phyloP scores from a whole-genome alignment of 1,140 invertebrate genomes.

The Heliothis virescens region DNA sequence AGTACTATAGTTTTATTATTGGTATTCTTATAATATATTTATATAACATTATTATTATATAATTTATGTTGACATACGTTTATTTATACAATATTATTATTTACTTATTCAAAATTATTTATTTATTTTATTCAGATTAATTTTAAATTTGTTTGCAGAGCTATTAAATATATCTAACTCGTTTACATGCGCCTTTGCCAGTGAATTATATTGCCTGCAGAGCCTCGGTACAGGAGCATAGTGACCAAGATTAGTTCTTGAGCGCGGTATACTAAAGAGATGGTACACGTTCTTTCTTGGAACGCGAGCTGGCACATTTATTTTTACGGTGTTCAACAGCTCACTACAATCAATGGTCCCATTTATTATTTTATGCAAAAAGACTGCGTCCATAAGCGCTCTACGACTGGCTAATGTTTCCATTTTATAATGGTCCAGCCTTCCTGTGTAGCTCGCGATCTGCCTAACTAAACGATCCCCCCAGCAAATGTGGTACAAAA shows the following conservation, averaged over 20 bases:
- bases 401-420: constrained; percentile 10
- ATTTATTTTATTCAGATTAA: too few relatives aligned
- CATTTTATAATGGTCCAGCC: constrained; percentile 36
- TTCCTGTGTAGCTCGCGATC: constrained; percentile 6
- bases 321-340: background rate
- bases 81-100: too few relatives aligned
- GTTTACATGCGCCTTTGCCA: too few relatives aligned
- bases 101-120: too few relatives aligned
- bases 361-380: constrained; percentile 27
- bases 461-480: constrained; percentile 19
- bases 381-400: constrained; percentile 8
- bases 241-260: too few relatives aligned
- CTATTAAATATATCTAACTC: too few relatives aligned
- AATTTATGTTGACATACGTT: too few relatives aligned
- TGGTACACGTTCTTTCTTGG: background rate
- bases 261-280: background rate
- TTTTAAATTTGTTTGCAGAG: too few relatives aligned
- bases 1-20: too few relatives aligned
- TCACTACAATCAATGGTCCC: background rate
- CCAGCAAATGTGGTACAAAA: constrained; percentile 45
- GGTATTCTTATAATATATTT: too few relatives aligned
- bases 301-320: background rate
- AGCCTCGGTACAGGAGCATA: background rate
- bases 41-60: too few relatives aligned
- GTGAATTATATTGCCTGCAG: background rate